Evolutionary conservation across 2,888 invertebrate species (phyloP).

Genomic region (Limnephilus rhombicus): DNA sequence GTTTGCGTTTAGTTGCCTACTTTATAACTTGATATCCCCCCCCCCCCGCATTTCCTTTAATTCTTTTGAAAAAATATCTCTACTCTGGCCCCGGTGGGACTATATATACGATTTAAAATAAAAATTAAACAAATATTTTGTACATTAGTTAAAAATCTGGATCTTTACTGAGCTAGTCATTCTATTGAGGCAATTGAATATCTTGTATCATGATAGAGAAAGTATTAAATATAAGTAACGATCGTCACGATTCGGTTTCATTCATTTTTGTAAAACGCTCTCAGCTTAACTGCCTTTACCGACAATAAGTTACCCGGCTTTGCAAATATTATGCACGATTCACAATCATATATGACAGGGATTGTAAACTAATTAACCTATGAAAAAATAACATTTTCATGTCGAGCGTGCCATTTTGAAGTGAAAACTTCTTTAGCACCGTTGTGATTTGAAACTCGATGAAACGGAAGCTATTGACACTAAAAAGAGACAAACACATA

Average conservation of each 20-base stretch:
- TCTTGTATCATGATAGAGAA: neutral
- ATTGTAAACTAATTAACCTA: neutral
- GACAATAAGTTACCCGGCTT: neutral
- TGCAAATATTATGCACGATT: neutral
- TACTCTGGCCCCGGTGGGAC: neutral
- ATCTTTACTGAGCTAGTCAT: neutral
- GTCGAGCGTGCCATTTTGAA: no score
- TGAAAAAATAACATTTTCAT: no score
- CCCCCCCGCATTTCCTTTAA: no score
- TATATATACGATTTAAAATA: neutral
- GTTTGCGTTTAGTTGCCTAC: no score
- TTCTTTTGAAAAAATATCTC: neutral
- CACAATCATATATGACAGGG: neutral
- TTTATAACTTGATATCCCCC: no score
- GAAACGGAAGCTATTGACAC: no score
- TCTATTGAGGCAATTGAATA: neutral
- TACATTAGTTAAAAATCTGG: neutral
- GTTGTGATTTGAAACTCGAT: no score
- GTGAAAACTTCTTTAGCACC: no score
- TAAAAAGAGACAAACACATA: no score
- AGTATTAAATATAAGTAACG: constrained; percentile 10
- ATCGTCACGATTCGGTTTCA: constrained; percentile 7
- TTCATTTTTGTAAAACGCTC: constrained; percentile 5
- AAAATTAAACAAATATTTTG: neutral
- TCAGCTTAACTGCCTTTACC: neutral